Base-by-base conservation (phyloP, 1,140 invertebrate species). In the Atta texana region DNA sequence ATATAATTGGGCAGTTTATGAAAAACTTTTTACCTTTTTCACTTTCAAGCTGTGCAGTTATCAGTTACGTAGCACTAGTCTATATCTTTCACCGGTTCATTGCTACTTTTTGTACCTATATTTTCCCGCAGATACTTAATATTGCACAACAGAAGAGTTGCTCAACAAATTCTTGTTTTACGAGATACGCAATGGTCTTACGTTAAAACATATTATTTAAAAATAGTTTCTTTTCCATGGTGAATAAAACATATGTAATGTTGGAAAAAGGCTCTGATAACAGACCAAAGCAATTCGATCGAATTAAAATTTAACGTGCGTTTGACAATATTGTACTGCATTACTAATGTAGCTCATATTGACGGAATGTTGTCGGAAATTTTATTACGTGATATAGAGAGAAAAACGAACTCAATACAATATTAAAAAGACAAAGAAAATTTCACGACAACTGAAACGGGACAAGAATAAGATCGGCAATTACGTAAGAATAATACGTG, bases 301-400 rank as follows among this genome's bases (percentile, higher is more conserved):
- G 21, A 34, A 55, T 81, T 81, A 81, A 81, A 81, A 24, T 57
- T 81, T 71, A 71, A 81, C 4, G 24, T 69, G 28, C 12, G 14
- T 10, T 24, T 51, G 53, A 55, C 31, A 39, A 49, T 21, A 1
- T 57, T 53, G 10, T 72, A 24, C 14, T 5, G 1, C 39, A 53
- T 71, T 72, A 71, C 0, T 81, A 71, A 81, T 69, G 64, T 31
- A 81, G 8, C 10, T 49, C 14, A 5, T 31, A 64, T 28, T 64
- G n/a, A 61, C 0, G 2, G 12, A 55, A 55, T 53, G 24, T 53
- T 51, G 10, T 28, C 8, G 21, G n/a, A 80, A 51, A 51, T 68
- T 53, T 80, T 28, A 68, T 24, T 64, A 31, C 16, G 0, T 24
- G 21, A 44, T 12, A 24, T 2, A 68, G 14, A 68, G 1, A 68